These are phyloP conservation scores for Phoebastria nigripes DNA, from an alignment of 2,797 vertebrate genomes.

Conservation along the genomic window DNA sequence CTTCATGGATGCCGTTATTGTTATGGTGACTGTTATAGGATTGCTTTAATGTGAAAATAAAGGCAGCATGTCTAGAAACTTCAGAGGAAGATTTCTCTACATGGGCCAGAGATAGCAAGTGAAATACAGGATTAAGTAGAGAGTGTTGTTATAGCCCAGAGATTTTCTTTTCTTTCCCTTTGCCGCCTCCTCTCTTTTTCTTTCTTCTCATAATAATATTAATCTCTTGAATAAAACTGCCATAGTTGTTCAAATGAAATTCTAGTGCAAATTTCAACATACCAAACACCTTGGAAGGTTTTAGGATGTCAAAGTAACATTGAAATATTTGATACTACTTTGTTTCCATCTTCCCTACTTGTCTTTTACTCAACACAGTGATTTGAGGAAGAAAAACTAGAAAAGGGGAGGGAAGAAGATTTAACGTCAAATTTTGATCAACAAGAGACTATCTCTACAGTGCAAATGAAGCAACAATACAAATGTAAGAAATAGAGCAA, in stretches of 20 bases:
- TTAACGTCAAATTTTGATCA: background rate
- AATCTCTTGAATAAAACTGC: background rate
- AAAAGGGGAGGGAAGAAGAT: background rate
- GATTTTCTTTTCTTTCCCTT: background rate
- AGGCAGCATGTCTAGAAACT: background rate
- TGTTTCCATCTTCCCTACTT: background rate
- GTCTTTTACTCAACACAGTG: background rate
- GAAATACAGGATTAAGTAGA: conserved; percentile 1
- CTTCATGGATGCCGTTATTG: background rate
- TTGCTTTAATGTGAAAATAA: conserved; percentile 7
- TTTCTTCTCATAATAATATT: background rate
- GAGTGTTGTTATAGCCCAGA: background rate
- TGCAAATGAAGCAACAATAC: background rate
- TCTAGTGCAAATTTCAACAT: background rate
- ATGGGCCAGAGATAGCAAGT: background rate
- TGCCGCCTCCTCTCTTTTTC: background rate
- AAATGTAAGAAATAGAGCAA: background rate
- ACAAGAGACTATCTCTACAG: background rate
- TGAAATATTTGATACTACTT: background rate
- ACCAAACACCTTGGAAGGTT: background rate
- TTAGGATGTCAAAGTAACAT: background rate
- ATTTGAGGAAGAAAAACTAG: background rate
- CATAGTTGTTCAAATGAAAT: background rate
- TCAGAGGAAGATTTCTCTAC: conserved; percentile 12
- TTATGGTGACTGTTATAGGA: background rate